Conservation (phyloP, 2,888 invertebrate genomes). For the Taenaris catops region DNA sequence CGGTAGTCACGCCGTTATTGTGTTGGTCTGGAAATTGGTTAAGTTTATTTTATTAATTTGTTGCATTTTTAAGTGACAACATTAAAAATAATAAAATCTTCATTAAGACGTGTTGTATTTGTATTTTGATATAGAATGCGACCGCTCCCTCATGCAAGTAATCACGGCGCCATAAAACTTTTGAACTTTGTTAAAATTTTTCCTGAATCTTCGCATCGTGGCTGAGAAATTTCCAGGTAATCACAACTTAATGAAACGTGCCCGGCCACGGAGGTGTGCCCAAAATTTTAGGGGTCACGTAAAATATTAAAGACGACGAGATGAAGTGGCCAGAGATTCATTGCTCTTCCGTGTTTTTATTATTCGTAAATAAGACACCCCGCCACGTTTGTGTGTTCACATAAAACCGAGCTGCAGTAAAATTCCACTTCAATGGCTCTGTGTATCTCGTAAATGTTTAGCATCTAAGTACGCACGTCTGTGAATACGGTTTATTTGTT, state of each 20-base stretch:
- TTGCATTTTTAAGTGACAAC: too few species aligned
- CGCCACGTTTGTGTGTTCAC: slow-evolving; percentile 63
- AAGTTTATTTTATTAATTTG: too few species aligned
- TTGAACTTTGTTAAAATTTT: slow-evolving; percentile 71
- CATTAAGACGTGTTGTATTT: too few species aligned
- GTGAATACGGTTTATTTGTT: slow-evolving; percentile 22
- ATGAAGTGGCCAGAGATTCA: slow-evolving; percentile 78
- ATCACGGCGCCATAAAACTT: slow-evolving; percentile 77
- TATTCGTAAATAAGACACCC: slow-evolving; percentile 74
- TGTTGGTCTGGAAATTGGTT: too few species aligned
- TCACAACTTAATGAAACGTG: slow-evolving; percentile 77
- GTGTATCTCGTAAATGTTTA: slow-evolving; percentile 58
- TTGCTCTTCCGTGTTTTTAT: slow-evolving; percentile 76
- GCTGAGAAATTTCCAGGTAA: slow-evolving; percentile 64
- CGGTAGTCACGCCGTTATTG: too few species aligned
- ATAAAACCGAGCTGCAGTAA: slow-evolving; percentile 67
- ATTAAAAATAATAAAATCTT: too few species aligned
- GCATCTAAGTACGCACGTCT: slow-evolving; percentile 40
- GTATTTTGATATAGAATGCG: too few species aligned
- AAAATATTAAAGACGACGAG: slow-evolving; percentile 75
- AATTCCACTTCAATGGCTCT: slow-evolving; percentile 48
- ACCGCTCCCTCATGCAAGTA: slow-evolving; percentile 46
- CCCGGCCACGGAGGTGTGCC: slow-evolving; percentile 50
- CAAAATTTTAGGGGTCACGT: slow-evolving; percentile 77
- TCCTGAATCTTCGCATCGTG: slow-evolving; percentile 56